Conservation (phyloP, 2,888 invertebrate species). For the Aplocera efformata region DNA sequence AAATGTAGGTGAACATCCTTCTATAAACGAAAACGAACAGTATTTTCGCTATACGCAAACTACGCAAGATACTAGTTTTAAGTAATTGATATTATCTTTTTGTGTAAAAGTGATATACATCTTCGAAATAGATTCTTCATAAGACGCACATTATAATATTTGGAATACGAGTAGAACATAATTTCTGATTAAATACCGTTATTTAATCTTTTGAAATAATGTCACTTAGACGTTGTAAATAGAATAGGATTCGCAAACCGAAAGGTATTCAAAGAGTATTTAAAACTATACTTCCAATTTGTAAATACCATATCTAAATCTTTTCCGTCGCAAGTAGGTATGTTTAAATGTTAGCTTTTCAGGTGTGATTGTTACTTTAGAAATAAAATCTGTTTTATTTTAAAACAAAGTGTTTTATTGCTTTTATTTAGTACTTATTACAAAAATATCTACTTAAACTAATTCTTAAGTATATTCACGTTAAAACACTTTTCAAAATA, state of each 20-base stretch:
- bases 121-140: too few species aligned
- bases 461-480: too few species aligned
- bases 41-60: constrained; percentile 29
- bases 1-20: constrained; percentile 72
- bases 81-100: too few species aligned
- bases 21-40: constrained; percentile 48
- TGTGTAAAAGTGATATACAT: too few species aligned
- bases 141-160: too few species aligned
- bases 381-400: constrained; percentile 7
- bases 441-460: too few species aligned
- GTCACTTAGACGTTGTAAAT: constrained; percentile 18
- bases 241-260: constrained; percentile 8
- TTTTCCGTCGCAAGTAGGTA: constrained; percentile 30
- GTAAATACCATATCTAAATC: constrained; percentile 44
- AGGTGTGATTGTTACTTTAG: constrained; percentile 6
- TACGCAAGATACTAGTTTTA: not conserved
- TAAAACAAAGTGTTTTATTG: not conserved
- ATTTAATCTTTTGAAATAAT: constrained; percentile 25
- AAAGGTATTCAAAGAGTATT: constrained; percentile 73
- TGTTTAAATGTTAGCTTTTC: constrained; percentile 12
- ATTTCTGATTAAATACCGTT: constrained; percentile 18
- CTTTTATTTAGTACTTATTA: constrained; percentile 6
- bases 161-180: too few species aligned
- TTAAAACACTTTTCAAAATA: too few species aligned
- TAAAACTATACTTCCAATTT: constrained; percentile 62